A percentile compares a stretch with the other conserved stretches of the same genome.
Evolutionary conservation across 2,113 vertebrate genomes (phyloP).

Genomic region (Chamaetylas fuelleborni): DNA sequence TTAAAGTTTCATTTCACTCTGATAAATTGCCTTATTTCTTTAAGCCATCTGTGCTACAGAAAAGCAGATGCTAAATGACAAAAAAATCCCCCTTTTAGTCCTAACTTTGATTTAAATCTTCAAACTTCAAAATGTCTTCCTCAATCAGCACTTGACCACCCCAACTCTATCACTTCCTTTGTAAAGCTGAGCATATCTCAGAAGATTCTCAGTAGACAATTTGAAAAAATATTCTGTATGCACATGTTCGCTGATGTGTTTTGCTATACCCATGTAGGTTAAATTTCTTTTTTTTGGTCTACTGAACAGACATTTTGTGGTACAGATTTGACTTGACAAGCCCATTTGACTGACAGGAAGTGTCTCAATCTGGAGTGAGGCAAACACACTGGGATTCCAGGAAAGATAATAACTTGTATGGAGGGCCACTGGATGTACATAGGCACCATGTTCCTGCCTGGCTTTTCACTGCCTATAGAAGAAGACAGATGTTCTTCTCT

Average conservation of each 20-base stretch:
- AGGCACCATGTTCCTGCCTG: background rate
- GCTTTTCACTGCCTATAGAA: background rate
- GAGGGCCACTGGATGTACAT: background rate
- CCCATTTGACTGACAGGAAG: background rate
- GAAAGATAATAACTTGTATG: fast-evolving
- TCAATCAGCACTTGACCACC: background rate
- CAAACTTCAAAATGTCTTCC: background rate
- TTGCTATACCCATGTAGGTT: background rate
- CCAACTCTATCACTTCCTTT: background rate
- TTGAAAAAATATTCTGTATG: background rate
- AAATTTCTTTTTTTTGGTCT: background rate
- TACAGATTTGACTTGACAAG: background rate
- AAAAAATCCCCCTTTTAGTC: background rate
- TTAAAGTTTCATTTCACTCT: background rate
- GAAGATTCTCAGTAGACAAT: background rate
- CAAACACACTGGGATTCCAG: background rate
- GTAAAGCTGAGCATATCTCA: background rate
- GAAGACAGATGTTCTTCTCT: background rate
- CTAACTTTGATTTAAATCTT: background rate
- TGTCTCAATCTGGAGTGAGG: background rate
- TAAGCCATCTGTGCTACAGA: background rate
- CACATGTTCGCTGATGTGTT: background rate
- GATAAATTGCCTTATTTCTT: background rate
- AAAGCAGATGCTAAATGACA: background rate
- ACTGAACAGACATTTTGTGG: background rate